Evolutionary conservation across 2,113 vertebrate species (phyloP), one percentile per base, ranked within the genome.

Genomic region (Myotis yumanensis): DNA sequence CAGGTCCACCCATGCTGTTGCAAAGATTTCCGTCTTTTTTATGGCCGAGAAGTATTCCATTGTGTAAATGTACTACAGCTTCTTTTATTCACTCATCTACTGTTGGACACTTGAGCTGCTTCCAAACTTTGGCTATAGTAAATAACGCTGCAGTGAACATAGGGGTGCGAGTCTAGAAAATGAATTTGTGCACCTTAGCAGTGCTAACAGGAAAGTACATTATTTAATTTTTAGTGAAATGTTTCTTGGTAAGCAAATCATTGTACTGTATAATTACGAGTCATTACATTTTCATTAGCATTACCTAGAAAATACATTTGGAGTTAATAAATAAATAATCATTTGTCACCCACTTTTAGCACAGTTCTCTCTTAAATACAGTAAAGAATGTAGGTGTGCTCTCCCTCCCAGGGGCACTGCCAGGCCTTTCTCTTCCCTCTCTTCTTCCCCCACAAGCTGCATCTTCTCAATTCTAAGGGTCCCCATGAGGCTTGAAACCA

Each of bases 241-340:
- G 16, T 72, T 92, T 94, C 20, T 48, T 89, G 18, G 32, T 72
- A 77, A 79, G 8, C 15, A 87, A 68, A 14, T 86, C 28, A 77
- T 14, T 37, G 23, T 43, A 37, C 6, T 59, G 16, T 76, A 66
- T 64, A 72, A 85, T 57, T 73, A 52, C 30, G 40, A 95, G 30
- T 91, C 12, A 62, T 66, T 86, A 76, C 90, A 64, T 71, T 92
- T 86, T 92, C 46, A 68, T 76, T 37, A 89, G 5, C 25, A 48
- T 72, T 77, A n/a, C 46, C 62, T 77, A 85, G 68, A 82, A 90
- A 90, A 93, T 52, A 46, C 17, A 81, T 25, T 25, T 71, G 28
- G 9, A 18, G 64, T 86, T 91, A 76, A 73, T 87, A 92, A 73
- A 73, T 62, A 82, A 91, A 54, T 77, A 87, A 76, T 88, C 25